Evolutionary conservation across 2,888 invertebrate species (phyloP).

Genomic region (Empis stercorea): DNA sequence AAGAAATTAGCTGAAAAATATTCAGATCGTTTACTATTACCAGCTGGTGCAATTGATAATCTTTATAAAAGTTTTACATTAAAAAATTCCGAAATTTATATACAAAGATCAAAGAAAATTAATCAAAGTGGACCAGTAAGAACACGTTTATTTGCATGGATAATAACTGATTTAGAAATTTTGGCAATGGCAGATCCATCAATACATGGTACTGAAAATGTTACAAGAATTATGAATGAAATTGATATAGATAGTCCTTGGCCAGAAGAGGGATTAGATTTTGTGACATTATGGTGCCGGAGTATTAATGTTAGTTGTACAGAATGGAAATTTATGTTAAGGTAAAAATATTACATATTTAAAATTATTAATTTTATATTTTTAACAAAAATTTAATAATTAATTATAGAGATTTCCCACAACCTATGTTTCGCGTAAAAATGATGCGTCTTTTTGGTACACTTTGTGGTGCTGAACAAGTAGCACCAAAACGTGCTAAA

Average conservation of each 20-base stretch:
- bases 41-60: slow-evolving; percentile 78
- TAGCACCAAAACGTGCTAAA: slow-evolving; percentile 49
- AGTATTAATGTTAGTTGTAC: slow-evolving; percentile 67
- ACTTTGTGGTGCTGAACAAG: slow-evolving; percentile 79
- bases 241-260: slow-evolving; percentile 85
- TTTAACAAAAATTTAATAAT: too few relatives aligned
- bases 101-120: slow-evolving; percentile 67
- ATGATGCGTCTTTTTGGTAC: slow-evolving; percentile 81
- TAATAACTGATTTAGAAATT: slow-evolving; percentile 50
- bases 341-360: slow-evolving; percentile 17
- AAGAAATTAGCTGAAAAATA: slow-evolving; percentile 73
- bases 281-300: slow-evolving; percentile 87
- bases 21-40: slow-evolving; percentile 63
- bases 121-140: slow-evolving; percentile 46
- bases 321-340: slow-evolving; percentile 75
- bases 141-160: slow-evolving; percentile 76
- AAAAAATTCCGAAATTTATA: slow-evolving; percentile 91
- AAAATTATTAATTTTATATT: too few relatives aligned
- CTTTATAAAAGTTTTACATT: slow-evolving; percentile 74
- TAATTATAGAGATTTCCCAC: slow-evolving; percentile 95
- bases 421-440: slow-evolving; percentile 75
- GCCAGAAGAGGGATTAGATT: slow-evolving; percentile 81
- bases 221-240: slow-evolving; percentile 56
- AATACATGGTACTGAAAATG: slow-evolving; percentile 69
- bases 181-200: slow-evolving; percentile 75